Evolutionary conservation across 2,888 invertebrate genomes (phyloP).

Genomic region (Lathronympha strigana): DNA sequence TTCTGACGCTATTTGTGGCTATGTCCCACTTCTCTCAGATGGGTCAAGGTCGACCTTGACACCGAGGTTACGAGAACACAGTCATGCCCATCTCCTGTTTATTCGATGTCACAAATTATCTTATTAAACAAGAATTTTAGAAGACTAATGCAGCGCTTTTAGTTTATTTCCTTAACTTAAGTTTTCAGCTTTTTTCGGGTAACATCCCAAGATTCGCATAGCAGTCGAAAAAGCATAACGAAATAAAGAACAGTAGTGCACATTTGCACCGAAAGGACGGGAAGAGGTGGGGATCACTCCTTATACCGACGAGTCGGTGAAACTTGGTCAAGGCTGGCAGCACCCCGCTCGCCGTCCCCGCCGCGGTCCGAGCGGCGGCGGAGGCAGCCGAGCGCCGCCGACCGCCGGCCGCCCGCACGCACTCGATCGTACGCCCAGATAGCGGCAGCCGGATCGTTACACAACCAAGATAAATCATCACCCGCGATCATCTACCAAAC

Average conservation of each 20-base stretch:
- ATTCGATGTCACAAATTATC: constrained; percentile 3
- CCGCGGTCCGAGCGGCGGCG: constrained; percentile 61
- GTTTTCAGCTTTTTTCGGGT: background rate
- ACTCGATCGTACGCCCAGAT: constrained; percentile 72
- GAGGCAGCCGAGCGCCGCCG: constrained; percentile 67
- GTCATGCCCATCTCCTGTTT: constrained; percentile 18
- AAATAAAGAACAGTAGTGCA: constrained; percentile 54
- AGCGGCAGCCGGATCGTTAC: constrained; percentile 71
- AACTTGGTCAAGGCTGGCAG: constrained; percentile 83
- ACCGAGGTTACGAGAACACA: constrained; percentile 58
- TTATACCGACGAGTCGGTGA: constrained; percentile 81
- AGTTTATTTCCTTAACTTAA: background rate
- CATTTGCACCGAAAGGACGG: constrained; percentile 69
- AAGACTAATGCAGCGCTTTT: background rate
- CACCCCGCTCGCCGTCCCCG: constrained; percentile 59
- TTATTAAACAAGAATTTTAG: background rate
- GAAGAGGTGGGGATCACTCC: constrained; percentile 82
- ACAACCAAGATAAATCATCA: constrained; percentile 79
- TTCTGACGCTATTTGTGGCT: constrained; percentile 73
- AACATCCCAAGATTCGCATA: background rate
- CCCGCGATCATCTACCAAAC: constrained; percentile 72
- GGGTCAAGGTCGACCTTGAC: constrained; percentile 77
- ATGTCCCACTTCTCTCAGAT: constrained; percentile 71
- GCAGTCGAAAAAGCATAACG: constrained; percentile 38
- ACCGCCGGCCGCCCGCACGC: constrained; percentile 62